Percentiles rank a stretch among this genome's conserved stretches.
These are phyloP conservation scores for Sebastes fasciatus DNA, from an alignment of 2,113 vertebrate genomes.

Conservation along the genomic window DNA sequence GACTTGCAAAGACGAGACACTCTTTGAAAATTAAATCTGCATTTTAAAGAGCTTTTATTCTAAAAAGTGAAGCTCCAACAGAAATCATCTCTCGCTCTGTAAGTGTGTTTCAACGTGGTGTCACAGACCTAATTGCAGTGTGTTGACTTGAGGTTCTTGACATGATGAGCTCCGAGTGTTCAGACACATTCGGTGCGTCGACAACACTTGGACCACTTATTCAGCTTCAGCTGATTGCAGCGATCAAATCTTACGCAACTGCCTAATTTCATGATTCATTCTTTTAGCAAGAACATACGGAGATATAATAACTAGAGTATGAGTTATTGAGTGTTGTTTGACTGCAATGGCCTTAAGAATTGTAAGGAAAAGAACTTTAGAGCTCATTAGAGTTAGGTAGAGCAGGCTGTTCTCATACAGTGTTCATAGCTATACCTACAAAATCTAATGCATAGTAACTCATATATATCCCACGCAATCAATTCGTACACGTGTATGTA, in stretches of 20 bases:
- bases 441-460: too few species aligned
- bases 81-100: neutral
- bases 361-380: too few species aligned
- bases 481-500: too few species aligned
- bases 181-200: constrained; percentile 2
- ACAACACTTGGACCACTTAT: constrained; percentile 32
- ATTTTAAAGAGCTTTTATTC: constrained; percentile 6
- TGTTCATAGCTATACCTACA: too few species aligned
- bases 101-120: constrained; percentile 16
- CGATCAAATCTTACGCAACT: constrained; percentile 45
- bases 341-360: neutral
- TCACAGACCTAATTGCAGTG: constrained; percentile 18
- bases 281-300: neutral
- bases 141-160: constrained; percentile 36
- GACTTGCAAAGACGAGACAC: neutral
- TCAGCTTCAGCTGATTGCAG: constrained; percentile 72
- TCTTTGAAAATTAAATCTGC: neutral
- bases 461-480: too few species aligned
- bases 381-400: too few species aligned
- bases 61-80: neutral
- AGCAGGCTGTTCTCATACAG: too few species aligned
- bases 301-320: neutral
- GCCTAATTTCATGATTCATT: constrained; percentile 22
- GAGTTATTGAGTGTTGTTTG: neutral
- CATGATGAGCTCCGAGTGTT: constrained; percentile 44